Evolutionary conservation across 2,888 invertebrate genomes (phyloP).

Genomic region (Strigamia transsilvanica): DNA sequence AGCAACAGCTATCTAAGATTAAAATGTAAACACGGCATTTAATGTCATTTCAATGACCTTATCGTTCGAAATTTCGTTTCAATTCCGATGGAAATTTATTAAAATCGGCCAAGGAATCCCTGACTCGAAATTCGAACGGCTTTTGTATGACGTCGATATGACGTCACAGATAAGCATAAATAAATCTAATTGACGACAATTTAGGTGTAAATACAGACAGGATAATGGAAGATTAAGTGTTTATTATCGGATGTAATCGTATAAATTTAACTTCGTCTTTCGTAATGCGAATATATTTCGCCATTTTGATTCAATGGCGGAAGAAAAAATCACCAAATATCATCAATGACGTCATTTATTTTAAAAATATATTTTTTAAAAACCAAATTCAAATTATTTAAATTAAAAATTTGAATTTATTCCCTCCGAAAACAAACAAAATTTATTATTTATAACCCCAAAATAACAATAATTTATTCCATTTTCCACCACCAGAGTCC

Average conservation of each 20-base stretch:
- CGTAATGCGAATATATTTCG: background rate
- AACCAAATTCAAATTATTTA: too few species aligned
- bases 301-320: background rate
- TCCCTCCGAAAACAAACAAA: too few species aligned
- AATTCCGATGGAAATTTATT: background rate
- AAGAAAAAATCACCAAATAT: too few species aligned
- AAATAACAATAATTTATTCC: too few species aligned
- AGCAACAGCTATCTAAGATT: conserved; percentile 25
- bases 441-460: background rate
- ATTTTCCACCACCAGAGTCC: background rate
- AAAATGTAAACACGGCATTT: background rate
- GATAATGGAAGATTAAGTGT: background rate
- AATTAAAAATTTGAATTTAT: too few species aligned
- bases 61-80: background rate
- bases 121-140: background rate
- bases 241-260: background rate
- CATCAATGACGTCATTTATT: too few species aligned
- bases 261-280: background rate
- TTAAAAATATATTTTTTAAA: too few species aligned
- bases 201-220: background rate
- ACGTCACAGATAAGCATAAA: conserved; percentile 16
- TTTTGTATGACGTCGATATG: conserved; percentile 16
- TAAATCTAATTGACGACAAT: conserved; percentile 4
- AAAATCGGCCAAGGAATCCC: too few species aligned
- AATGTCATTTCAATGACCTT: conserved; percentile 12